Percentiles rank a stretch among this genome's conserved stretches.
These are phyloP conservation scores for Hestina assimilis DNA, from an alignment of 1,140 invertebrate genomes.

Conservation along the genomic window DNA sequence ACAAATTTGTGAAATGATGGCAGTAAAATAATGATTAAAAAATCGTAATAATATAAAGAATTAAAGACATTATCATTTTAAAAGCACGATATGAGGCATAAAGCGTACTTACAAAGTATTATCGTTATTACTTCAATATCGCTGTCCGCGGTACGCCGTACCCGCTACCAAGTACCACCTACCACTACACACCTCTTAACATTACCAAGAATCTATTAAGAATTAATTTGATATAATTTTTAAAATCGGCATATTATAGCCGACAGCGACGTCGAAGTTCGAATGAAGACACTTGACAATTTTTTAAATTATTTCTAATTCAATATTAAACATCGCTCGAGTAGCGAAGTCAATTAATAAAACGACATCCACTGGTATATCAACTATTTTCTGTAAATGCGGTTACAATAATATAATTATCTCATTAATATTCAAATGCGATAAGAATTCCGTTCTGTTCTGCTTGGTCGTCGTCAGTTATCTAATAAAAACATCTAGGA, in stretches of 20 bases:
- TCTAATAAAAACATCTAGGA: slow-evolving; percentile 51
- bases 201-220: slow-evolving; percentile 49
- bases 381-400: slow-evolving; percentile 59
- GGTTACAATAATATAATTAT: slow-evolving; percentile 47
- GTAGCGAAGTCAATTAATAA: slow-evolving; percentile 40
- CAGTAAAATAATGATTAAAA: slow-evolving; percentile 65
- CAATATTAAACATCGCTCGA: slow-evolving; percentile 60
- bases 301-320: slow-evolving; percentile 61
- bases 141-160: slow-evolving; percentile 26
- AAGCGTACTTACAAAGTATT: slow-evolving; percentile 68
- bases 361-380: slow-evolving; percentile 46
- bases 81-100: slow-evolving; percentile 68
- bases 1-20: slow-evolving; percentile 67
- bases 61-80: slow-evolving; percentile 51
- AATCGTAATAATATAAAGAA: slow-evolving; percentile 32
- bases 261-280: slow-evolving; percentile 41
- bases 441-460: slow-evolving; percentile 48
- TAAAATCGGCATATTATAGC: slow-evolving; percentile 39
- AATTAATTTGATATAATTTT: slow-evolving; percentile 49
- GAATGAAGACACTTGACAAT: slow-evolving; percentile 57
- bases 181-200: slow-evolving; percentile 36
- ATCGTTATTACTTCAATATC: slow-evolving; percentile 31
- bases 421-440: slow-evolving; percentile 39
- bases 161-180: slow-evolving; percentile 11
- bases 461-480: slow-evolving; percentile 68